phyloP scores from a whole-genome alignment of 2,113 vertebrate genomes.

The Beaufortia kweichowensis region DNA sequence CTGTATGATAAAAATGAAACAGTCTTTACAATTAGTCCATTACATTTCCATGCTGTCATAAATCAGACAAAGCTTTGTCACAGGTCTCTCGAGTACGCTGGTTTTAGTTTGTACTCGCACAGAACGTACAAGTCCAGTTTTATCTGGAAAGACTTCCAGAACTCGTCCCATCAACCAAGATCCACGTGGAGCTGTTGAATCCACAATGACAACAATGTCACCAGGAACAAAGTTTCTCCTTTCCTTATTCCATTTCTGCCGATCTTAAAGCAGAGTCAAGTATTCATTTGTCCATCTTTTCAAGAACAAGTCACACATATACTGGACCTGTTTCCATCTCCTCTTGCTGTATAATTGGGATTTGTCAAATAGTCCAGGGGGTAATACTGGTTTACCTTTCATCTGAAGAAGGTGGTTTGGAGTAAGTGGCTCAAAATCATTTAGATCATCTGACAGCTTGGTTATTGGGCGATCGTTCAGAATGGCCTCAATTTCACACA shows the following conservation, averaged over 20 bases:
- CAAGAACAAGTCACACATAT: conserved; percentile 29
- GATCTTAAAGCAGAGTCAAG: conserved; percentile 28
- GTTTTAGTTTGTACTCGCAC: neutral
- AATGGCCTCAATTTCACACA: no score
- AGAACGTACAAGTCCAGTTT: neutral
- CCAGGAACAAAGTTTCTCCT: conserved; percentile 15
- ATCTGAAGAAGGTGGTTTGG: conserved; percentile 39
- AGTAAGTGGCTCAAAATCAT: conserved; percentile 29
- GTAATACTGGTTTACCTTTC: conserved; percentile 15
- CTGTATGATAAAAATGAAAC: neutral
- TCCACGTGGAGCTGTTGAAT: conserved; percentile 30
- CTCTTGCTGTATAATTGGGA: conserved; percentile 20
- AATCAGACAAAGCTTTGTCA: neutral
- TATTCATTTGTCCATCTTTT: conserved; percentile 22
- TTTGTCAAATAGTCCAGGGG: conserved; percentile 21
- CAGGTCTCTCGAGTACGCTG: neutral
- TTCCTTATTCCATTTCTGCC: conserved; percentile 24
- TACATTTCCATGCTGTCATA: neutral
- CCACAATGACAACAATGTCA: conserved; percentile 39
- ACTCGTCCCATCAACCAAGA: conserved; percentile 20
- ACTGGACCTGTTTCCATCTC: conserved; percentile 35
- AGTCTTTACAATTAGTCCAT: neutral
- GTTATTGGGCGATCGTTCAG: conserved; percentile 30
- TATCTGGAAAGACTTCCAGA: neutral
- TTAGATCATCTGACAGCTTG: conserved; percentile 31